Evolutionary conservation across 1,140 invertebrate species (phyloP).

Genomic region (Colletes latitarsis): DNA sequence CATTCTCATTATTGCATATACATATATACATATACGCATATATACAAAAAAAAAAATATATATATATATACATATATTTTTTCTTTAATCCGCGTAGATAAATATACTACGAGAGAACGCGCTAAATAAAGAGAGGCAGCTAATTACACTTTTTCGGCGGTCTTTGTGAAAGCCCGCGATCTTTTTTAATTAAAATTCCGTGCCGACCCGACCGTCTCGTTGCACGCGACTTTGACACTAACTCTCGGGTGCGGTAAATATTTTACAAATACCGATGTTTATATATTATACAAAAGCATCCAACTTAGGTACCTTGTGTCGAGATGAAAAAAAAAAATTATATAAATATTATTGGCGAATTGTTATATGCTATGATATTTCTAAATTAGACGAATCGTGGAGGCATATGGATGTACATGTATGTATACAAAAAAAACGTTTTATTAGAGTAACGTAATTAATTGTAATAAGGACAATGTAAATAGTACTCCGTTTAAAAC

Average conservation of each 20-base stretch:
- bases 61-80: conserved; percentile 57
- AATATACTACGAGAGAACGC: conserved; percentile 31
- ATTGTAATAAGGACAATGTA: conserved; percentile 67
- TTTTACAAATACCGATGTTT: conserved; percentile 67
- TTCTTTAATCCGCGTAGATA: conserved; percentile 65
- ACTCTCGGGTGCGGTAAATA: conserved; percentile 36
- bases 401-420: conserved; percentile 71
- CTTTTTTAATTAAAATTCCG: conserved; percentile 60
- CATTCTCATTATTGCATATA: conserved; percentile 59
- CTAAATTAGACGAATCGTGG: conserved; percentile 68
- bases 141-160: conserved; percentile 62
- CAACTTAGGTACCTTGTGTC: conserved; percentile 71
- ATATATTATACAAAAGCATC: conserved; percentile 60
- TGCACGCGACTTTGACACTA: conserved; percentile 6
- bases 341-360: conserved; percentile 65
- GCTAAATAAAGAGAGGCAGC: conserved; percentile 63
- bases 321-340: conserved; percentile 51
- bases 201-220: conserved; percentile 34
- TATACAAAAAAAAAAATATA: conserved; percentile 50
- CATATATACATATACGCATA: conserved; percentile 29
- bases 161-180: conserved; percentile 59
- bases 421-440: conserved; percentile 73
- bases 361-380: conserved; percentile 75
- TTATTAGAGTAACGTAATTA: conserved; percentile 71
- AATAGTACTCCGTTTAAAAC: conserved; percentile 70